A percentile compares a stretch with the other conserved stretches of the same genome.
Evolutionary conservation across 35 echinoderm and acorn worm species (phyloP).

Genomic region (Anneissia japonica): DNA sequence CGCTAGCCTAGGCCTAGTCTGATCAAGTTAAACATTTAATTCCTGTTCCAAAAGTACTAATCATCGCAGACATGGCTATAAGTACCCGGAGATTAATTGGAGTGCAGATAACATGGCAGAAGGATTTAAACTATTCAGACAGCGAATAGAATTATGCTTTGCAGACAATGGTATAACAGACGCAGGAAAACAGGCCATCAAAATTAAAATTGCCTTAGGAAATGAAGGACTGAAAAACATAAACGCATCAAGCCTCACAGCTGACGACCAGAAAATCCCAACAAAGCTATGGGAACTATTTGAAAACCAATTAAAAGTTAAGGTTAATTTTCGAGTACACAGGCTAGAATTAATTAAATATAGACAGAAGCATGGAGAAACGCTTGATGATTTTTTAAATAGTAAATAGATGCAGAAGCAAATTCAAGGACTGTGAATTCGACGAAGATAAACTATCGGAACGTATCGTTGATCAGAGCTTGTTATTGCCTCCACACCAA

Average conservation of each 20-base stretch:
- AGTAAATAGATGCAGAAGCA: slow-evolving; percentile 33
- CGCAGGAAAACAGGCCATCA: slow-evolving; percentile 9
- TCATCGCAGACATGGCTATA: no score
- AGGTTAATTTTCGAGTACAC: slow-evolving; percentile 41
- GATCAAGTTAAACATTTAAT: no score
- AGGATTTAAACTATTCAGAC: slow-evolving; percentile 36
- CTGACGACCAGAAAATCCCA: slow-evolving; percentile 29
- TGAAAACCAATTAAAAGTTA: slow-evolving; percentile 27
- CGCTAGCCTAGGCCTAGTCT: no score
- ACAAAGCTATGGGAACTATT: slow-evolving; percentile 39
- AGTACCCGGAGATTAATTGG: slow-evolving; percentile 51
- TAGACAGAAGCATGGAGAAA: slow-evolving; percentile 20
- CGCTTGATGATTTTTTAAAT: slow-evolving; percentile 45
- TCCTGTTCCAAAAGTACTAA: no score
- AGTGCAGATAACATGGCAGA: slow-evolving; percentile 13
- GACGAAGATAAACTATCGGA: background rate
- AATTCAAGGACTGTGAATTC: slow-evolving; percentile 39
- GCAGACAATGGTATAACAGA: slow-evolving; percentile 16
- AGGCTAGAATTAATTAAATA: slow-evolving; percentile 17
- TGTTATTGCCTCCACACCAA: slow-evolving; percentile 37
- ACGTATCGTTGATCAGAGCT: slow-evolving; percentile 37
- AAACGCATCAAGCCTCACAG: slow-evolving; percentile 5
- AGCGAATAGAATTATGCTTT: slow-evolving; percentile 17
- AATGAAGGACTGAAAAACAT: slow-evolving; percentile 37
- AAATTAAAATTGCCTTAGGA: slow-evolving; percentile 38